phyloP scores from a whole-genome alignment of 2,888 invertebrate genomes.

The Sinohyriopsis cumingii region DNA sequence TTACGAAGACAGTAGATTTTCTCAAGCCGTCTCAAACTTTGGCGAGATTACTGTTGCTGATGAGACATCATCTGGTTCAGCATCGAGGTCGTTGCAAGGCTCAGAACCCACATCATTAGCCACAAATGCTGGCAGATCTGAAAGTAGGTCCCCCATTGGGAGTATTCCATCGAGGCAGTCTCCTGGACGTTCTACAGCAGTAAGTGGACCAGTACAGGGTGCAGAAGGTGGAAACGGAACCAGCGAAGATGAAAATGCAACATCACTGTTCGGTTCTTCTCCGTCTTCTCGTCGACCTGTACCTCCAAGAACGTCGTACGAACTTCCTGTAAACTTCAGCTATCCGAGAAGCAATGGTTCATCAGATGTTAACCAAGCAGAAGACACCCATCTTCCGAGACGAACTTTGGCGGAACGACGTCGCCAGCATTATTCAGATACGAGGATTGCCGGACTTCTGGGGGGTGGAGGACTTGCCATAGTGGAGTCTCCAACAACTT shows the following conservation, averaged over 20 bases:
- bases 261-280: conserved; percentile 1
- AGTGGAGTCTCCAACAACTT: not conserved
- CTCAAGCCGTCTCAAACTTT: conserved; percentile 57
- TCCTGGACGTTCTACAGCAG: not conserved
- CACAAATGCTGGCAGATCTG: not conserved
- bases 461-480: conserved; percentile 12
- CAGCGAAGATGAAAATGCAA: not conserved
- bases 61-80: not conserved
- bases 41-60: conserved; percentile 45
- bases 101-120: not conserved
- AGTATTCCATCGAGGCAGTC: not conserved
- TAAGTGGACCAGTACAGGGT: not conserved
- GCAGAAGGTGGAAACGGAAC: conserved; percentile 1
- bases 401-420: conserved; percentile 44
- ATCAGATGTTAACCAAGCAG: conserved; percentile 20
- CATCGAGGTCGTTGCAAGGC: not conserved
- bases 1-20: conserved; percentile 58
- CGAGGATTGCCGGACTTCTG: conserved; percentile 37
- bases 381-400: conserved; percentile 10
- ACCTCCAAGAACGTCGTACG: conserved; percentile 28
- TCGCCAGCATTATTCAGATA: conserved; percentile 52
- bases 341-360: conserved; percentile 27
- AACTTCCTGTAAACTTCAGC: conserved; percentile 31
- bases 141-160: not conserved
- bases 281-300: conserved; percentile 9